Base-by-base conservation (phyloP, 2,797 vertebrate genomes). In the Sciurus vulgaris region DNA sequence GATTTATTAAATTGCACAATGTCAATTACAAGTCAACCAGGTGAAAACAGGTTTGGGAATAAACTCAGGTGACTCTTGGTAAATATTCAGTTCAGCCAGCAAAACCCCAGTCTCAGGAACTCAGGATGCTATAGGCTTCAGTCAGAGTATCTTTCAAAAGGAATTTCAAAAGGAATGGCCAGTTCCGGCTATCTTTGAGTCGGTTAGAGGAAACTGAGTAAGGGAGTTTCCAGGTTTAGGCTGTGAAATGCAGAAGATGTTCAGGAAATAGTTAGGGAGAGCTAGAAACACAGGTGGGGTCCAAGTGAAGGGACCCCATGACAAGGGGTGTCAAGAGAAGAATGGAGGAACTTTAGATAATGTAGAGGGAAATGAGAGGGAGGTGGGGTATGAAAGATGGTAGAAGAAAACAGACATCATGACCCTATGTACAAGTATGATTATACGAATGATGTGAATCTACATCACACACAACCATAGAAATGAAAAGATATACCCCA, bases 211-310 rank as follows among this genome's bases (percentile, higher is more conserved):
- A n/a, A 47, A 15, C 14, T 13, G n/a, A 7, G 11, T 35, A 70
- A 87, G 26, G 10, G 5, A 18, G 7, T 85, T 35, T 51, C 41
- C 11, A 5, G 14, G 5, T 79, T 10, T 10, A 17, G 22, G 63
- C 35, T 26, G 13, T 8, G 35, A 30, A 15, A 24, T 22, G 0
- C 0, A 30, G 28, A 5, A 49, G 33, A 2, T 26, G 13, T 9
- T 89, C 22, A 26, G 26, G 44, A 33, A 33, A 24, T n/a, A 44
- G 35, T 28, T 22, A 59, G 24, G 26, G 5, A 56, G 79, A 8
- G 47, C 33, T 65, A 24, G 61, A 35, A 76, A n/a, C 35, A 63
- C 11, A 83, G 56, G 28, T 1, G 12, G 35, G 35, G 13, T 9
- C 33, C 35, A 61, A 7, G 3, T 7, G 17, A 49, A 1, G 2